Evolutionary conservation across 2,113 vertebrate genomes (phyloP), one percentile per base, ranked within the genome.

Genomic region (Datnioides undecimradiatus): DNA sequence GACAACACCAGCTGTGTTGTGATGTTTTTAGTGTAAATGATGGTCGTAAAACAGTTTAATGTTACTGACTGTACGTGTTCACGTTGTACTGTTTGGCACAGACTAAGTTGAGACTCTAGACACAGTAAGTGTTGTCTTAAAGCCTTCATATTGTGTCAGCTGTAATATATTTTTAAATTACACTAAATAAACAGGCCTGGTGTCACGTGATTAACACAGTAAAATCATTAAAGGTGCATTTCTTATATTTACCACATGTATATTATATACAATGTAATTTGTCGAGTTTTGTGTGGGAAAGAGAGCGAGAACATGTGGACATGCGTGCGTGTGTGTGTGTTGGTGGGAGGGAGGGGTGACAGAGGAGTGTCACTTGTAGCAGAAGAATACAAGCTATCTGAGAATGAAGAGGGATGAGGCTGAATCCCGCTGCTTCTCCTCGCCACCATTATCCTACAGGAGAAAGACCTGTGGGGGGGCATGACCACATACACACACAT

Each of bases 331-430:
- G 49, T 64, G 64, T 46, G 59, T 45, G 38, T 51, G 54, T 73
- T 51, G 60, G 73, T 82, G 79, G 75, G 59, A 64, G 23, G 16
- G 5, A 40, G 60, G 71, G 49, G 59, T 76, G 84, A 59, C 66
- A 80, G 93, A 92, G 94, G 92, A 75, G 86, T 90, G 95, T 93
- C 95, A 92, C 93, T 95, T 95, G n/a, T n/a, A 84, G 79, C 76
- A 84, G 87, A 89, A 92, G 81, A 94, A 92, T 93, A 92, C 54
- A 23, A 88, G 81, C 81, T 90, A 92, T 84, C 88, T 82, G 62
- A 46, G 83, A 88, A 82, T 92, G 82, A 92, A 91, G 92, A 93
- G 86, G 84, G 90, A 93, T 91, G 87, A 87, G 90, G 88, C 87
- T 38, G 85, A 89, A 80, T 86, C 91, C 92, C 89, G 89, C 90